Evolutionary conservation across 1,140 invertebrate species (phyloP), one percentile per base, ranked within the genome.

Genomic region (Trinorchestia longiramus): DNA sequence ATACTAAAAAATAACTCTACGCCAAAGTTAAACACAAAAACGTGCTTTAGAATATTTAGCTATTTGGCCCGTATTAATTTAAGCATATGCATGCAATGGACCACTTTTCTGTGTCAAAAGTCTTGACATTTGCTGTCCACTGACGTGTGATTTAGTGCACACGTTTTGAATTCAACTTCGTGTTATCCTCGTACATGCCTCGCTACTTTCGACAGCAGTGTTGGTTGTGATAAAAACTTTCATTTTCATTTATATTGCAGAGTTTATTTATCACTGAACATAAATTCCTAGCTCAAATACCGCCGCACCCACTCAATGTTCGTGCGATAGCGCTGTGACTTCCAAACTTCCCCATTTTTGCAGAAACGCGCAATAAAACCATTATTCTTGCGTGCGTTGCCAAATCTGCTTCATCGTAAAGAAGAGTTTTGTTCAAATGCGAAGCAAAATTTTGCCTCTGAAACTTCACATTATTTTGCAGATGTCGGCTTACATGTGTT

Each of bases 401-500:
- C 8, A 91, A 91, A 91, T 91, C 88, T 91, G 88, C 19, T 91
- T 91, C 88, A 42, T 91, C 88, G 88, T 23, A 91, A 23, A 91
- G 88, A 91, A 91, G 88, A 42, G 0, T 91, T 91, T 91, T 91
- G 88, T 28, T 6, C 41, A 43, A 23, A 91, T 91, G 43, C 41
- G 43, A 91, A 91, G 88, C 41, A 23, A 42, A 91, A 91, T 28
- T 44, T 44, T 91, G 41, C 88, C 28, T 42, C 41, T 41, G 43
- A 91, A 43, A 42, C 41, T 91, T 91, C 43, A 11, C 41, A 91
- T 42, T 91, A 42, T 42, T 91, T 41, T 42, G 88, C 0, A 91
- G 41, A 91, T 91, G 88, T 8, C 41, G 28, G 41, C 43, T 11
- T 91, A 36, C 41, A 91, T 91, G 43, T 91, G 62, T 77, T 77